Evolutionary conservation across 2,797 vertebrate genomes (phyloP).

Genomic region (Enteromius unitaeniatus): DNA sequence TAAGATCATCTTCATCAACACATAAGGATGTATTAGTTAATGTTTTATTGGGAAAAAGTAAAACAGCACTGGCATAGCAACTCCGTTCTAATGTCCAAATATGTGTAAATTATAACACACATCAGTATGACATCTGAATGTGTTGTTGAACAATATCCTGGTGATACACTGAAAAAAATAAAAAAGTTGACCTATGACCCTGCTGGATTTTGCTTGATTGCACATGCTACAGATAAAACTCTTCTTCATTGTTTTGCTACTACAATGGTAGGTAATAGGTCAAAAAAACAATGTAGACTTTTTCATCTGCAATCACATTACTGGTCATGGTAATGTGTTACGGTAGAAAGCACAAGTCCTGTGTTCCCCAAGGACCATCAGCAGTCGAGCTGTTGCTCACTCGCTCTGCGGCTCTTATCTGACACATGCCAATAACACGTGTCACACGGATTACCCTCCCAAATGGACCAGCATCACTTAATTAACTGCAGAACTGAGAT

Average conservation of each 20-base stretch:
- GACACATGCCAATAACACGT: constrained; percentile 19
- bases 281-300: too few relatives aligned
- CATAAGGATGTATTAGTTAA: too few relatives aligned
- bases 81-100: not conserved
- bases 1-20: too few relatives aligned
- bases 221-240: not conserved
- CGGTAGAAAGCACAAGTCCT: not conserved
- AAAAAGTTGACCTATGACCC: not conserved
- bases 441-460: constrained; percentile 36
- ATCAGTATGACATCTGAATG: not conserved
- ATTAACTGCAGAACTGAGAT: constrained; percentile 39
- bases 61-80: too few relatives aligned
- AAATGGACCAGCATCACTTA: constrained; percentile 39
- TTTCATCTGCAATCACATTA: not conserved
- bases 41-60: too few relatives aligned
- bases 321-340: not conserved
- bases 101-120: not conserved
- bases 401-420: constrained; percentile 27
- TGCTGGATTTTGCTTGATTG: not conserved
- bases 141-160: not conserved
- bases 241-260: too few relatives aligned
- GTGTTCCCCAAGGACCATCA: not conserved
- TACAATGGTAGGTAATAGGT: too few relatives aligned
- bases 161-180: not conserved
- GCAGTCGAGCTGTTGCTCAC: constrained; percentile 10